Conservation (phyloP, 2,888 invertebrate genomes). For the Taphrorychus bicolor region DNA sequence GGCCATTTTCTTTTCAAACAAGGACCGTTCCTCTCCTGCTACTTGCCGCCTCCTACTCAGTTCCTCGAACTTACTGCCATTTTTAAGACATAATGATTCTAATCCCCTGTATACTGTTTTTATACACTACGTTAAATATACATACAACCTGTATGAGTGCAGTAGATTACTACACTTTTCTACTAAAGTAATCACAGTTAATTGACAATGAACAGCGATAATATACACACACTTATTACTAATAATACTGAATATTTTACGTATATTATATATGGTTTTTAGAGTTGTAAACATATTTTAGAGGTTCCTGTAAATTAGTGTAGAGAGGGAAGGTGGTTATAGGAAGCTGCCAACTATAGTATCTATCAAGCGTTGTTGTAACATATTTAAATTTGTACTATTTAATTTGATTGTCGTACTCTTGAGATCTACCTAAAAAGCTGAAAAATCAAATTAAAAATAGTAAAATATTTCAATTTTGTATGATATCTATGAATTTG, state of each 20-base stretch:
- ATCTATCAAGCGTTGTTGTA: neutral
- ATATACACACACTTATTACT: constrained; percentile 16
- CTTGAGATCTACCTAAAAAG: neutral
- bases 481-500: neutral
- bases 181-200: constrained; percentile 29
- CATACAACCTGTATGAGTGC: no score
- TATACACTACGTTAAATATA: no score
- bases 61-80: no score
- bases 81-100: no score
- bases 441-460: neutral
- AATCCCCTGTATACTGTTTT: no score
- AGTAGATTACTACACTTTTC: no score
- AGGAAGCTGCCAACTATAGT: neutral
- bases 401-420: neutral
- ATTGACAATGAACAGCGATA: constrained; percentile 20
- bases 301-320: neutral
- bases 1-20: no score
- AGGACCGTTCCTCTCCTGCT: no score
- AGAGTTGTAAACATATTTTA: neutral
- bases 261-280: neutral
- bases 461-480: neutral
- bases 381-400: neutral
- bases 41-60: no score
- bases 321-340: no score
- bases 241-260: constrained; percentile 6